Percentiles rank a stretch among this genome's conserved stretches.
phyloP scores from a whole-genome alignment of 2,113 vertebrate species.

The Myiagra hebetior region DNA sequence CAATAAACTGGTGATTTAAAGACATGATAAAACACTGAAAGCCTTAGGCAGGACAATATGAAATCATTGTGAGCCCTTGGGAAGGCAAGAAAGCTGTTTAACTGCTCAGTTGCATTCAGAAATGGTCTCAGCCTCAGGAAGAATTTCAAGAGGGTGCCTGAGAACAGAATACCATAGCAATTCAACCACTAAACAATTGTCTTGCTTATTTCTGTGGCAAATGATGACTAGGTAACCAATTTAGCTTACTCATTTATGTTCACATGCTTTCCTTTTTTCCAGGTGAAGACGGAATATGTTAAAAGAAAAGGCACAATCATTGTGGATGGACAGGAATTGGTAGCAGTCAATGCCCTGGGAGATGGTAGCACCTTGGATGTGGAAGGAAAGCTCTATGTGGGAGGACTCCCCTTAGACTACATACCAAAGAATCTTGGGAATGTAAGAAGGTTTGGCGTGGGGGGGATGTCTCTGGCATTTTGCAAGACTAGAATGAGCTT shows the following conservation, averaged over 20 bases:
- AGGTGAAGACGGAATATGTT: slow-evolving; percentile 79
- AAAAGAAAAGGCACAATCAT: slow-evolving; percentile 77
- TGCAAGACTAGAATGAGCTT: background rate
- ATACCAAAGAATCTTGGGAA: slow-evolving; percentile 78
- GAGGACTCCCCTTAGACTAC: slow-evolving; percentile 81
- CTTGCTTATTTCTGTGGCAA: background rate
- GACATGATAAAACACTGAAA: background rate
- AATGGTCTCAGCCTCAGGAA: background rate
- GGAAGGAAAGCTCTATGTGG: slow-evolving; percentile 83
- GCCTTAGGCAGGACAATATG: background rate
- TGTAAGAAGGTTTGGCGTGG: slow-evolving; percentile 62
- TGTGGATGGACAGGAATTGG: slow-evolving; percentile 72
- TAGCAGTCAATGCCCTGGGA: slow-evolving; percentile 66
- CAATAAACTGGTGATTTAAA: background rate
- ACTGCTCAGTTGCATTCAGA: background rate
- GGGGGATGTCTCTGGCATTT: fast-evolving
- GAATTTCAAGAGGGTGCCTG: background rate
- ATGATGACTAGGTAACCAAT: background rate
- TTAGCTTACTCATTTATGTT: background rate
- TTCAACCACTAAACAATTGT: background rate
- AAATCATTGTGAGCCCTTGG: background rate
- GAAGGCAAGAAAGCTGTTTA: background rate
- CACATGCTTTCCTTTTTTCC: background rate
- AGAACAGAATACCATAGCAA: background rate
- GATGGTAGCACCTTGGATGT: slow-evolving; percentile 86